Percentiles rank a stretch among this genome's conserved stretches.
Conservation (phyloP, 2,888 invertebrate species). For the Noctua janthina region DNA sequence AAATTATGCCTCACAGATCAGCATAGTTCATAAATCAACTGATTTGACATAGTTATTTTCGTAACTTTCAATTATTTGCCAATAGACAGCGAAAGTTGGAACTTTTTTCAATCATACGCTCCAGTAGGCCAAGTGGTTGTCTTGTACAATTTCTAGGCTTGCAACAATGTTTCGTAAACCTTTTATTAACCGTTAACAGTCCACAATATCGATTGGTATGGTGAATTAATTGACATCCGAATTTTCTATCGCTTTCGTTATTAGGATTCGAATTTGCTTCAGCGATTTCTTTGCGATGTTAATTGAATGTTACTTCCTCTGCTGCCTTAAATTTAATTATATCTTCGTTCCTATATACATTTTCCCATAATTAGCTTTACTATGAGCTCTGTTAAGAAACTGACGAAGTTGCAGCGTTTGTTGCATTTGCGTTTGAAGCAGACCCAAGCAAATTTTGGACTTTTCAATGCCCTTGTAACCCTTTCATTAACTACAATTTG, state of each 20-base stretch:
- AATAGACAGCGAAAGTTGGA: constrained; percentile 83
- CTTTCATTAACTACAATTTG: constrained; percentile 27
- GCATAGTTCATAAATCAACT: constrained; percentile 61
- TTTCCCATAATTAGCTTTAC: too few relatives aligned
- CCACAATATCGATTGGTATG: constrained; percentile 73
- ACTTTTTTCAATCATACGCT: constrained; percentile 89
- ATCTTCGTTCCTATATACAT: background rate
- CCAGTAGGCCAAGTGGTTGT: constrained; percentile 84
- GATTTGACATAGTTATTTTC: constrained; percentile 75
- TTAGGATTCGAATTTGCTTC: constrained; percentile 22
- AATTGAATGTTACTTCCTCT: background rate
- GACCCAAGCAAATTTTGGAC: constrained; percentile 29
- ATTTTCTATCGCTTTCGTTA: constrained; percentile 29
- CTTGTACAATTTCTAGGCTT: constrained; percentile 87
- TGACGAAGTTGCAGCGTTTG: constrained; percentile 4
- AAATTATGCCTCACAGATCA: constrained; percentile 37
- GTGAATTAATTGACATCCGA: constrained; percentile 67
- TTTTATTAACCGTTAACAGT: constrained; percentile 63
- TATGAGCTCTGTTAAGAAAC: background rate
- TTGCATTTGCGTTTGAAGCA: constrained; percentile 34
- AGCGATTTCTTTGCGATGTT: background rate
- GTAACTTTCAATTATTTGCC: constrained; percentile 84
- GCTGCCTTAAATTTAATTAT: background rate
- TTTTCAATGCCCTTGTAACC: constrained; percentile 37
- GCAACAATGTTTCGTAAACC: constrained; percentile 86